Evolutionary conservation across 92 coral and sea anemone species (phyloP).

Genomic region (Chrysogorgia sp.): DNA sequence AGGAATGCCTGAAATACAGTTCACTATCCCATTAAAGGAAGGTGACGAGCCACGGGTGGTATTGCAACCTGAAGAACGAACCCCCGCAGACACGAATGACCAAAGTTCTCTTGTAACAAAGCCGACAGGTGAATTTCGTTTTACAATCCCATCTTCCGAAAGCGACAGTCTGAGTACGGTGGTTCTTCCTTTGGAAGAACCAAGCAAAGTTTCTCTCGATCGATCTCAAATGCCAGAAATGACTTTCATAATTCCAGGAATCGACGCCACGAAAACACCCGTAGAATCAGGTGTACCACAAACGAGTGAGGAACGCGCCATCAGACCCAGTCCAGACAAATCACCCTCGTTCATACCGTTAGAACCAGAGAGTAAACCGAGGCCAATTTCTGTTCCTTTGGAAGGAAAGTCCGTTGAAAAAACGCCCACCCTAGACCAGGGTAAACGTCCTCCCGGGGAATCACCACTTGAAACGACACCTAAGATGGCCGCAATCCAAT

Average conservation of each 20-base stretch:
- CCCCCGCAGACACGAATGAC: neutral
- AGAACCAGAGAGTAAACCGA: neutral
- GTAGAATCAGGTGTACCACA: slow-evolving; percentile 1
- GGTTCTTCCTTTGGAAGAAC: neutral
- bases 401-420: slow-evolving; percentile 1
- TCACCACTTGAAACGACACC: slow-evolving; percentile 23
- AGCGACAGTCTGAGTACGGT: neutral
- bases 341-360: slow-evolving; percentile 19
- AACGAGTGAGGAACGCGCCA: neutral
- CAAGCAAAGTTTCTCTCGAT: neutral
- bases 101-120: neutral
- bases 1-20: neutral
- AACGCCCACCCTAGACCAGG: neutral
- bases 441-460: neutral
- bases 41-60: neutral
- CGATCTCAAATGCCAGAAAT: neutral
- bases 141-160: neutral
- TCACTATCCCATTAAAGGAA: neutral
- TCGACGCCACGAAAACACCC: neutral
- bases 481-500: slow-evolving; percentile 35
- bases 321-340: slow-evolving; percentile 11
- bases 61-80: neutral
- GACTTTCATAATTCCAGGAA: slow-evolving; percentile 8
- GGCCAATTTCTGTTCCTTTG: neutral
- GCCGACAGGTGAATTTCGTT: neutral